phyloP scores from a whole-genome alignment of 2,113 vertebrate genomes.

The Podarcis cretensis region DNA sequence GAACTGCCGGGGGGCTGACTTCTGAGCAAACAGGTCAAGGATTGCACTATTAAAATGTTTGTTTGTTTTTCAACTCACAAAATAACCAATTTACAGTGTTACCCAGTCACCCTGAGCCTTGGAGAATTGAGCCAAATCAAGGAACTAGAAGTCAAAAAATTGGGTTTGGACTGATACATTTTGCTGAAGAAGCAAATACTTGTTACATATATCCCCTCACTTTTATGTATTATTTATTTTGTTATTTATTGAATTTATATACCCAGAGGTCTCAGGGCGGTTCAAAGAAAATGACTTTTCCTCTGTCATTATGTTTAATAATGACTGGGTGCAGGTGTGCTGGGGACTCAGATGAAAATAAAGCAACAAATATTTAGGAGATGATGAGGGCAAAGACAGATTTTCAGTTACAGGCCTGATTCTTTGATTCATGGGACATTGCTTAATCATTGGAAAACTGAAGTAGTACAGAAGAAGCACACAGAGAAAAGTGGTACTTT shows the following conservation, averaged over 20 bases:
- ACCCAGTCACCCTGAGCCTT: neutral
- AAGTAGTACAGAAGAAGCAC: neutral
- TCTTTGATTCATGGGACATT: neutral
- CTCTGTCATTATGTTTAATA: neutral
- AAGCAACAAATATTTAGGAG: neutral
- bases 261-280: no score
- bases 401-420: neutral
- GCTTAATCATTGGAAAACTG: no score
- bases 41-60: neutral
- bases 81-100: neutral
- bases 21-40: neutral
- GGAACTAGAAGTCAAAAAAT: neutral
- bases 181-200: neutral
- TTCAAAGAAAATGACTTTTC: rapidly evolving
- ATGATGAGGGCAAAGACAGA: neutral
- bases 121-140: neutral
- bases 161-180: neutral
- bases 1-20: neutral
- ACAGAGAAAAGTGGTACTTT: neutral
- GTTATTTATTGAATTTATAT: no score
- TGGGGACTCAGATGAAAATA: neutral
- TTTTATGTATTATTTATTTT: neutral
- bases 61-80: no score
- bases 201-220: neutral
- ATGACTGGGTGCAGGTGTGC: neutral